Conservation (phyloP, 2,888 invertebrate genomes). For the Agrochola litura region DNA sequence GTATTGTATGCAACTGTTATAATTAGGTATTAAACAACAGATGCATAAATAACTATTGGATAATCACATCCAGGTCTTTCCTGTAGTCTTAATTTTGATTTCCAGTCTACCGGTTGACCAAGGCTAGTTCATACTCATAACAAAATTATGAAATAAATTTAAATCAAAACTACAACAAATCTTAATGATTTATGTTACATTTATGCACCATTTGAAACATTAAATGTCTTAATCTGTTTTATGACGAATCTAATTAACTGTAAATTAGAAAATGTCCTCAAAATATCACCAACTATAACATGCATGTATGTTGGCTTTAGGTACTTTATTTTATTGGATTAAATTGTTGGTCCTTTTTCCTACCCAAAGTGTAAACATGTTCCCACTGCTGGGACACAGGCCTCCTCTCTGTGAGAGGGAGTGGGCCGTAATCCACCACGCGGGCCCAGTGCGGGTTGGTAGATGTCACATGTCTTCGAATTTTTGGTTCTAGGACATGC, state of each 20-base stretch:
- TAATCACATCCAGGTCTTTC: slow-evolving; percentile 12
- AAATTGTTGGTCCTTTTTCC: too few species aligned
- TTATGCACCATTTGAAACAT: slow-evolving; percentile 35
- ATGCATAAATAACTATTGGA: too few species aligned
- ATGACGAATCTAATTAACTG: slow-evolving; percentile 21
- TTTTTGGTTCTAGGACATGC: too few species aligned
- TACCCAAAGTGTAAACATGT: too few species aligned
- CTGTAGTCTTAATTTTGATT: background rate
- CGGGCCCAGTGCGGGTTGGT: too few species aligned
- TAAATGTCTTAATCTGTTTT: slow-evolving; percentile 45
- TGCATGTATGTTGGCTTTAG: slow-evolving; percentile 10
- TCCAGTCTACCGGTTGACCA: background rate
- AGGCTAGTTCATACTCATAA: background rate
- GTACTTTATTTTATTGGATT: too few species aligned
- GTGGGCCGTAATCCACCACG: too few species aligned
- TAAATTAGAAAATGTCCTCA: slow-evolving; percentile 20
- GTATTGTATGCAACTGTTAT: too few species aligned
- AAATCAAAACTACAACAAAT: slow-evolving; percentile 23
- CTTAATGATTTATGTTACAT: slow-evolving; percentile 46
- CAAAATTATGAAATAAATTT: slow-evolving; percentile 29
- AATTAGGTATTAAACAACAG: too few species aligned
- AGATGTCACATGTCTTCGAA: too few species aligned
- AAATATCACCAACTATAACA: slow-evolving; percentile 13
- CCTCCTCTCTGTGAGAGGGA: too few species aligned
- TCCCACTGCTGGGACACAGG: too few species aligned